A percentile compares a stretch with the other conserved stretches of the same genome.
Evolutionary conservation across 92 coral and sea anemone species (phyloP).

Genomic region (Epizoanthus fatuus): DNA sequence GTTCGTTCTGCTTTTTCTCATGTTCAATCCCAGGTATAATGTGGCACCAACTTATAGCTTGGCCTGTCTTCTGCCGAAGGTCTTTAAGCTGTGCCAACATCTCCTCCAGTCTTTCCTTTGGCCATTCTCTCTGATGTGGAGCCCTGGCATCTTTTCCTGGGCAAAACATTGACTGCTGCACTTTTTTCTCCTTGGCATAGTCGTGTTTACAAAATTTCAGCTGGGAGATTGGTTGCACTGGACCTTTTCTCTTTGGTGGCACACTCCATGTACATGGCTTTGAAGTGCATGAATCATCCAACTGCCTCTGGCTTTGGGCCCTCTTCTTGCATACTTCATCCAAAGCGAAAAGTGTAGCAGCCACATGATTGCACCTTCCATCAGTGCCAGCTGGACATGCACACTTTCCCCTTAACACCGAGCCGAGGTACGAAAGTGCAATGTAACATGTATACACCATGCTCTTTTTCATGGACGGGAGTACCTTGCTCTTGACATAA

Average conservation of each 20-base stretch:
- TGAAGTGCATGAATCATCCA: conserved; percentile 42
- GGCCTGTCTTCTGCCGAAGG: conserved; percentile 24
- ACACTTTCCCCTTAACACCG: too few species aligned
- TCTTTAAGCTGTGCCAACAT: conserved; percentile 23
- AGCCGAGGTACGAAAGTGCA: too few species aligned
- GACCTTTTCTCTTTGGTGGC: conserved; percentile 43
- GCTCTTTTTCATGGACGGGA: too few species aligned
- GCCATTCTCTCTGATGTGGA: conserved; percentile 7
- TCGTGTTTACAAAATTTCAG: conserved; percentile 31
- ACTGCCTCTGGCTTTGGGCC: neutral
- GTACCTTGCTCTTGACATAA: too few species aligned
- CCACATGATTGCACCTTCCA: too few species aligned
- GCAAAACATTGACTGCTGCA: conserved; percentile 11
- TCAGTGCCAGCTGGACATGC: too few species aligned
- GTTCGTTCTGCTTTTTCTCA: conserved; percentile 5
- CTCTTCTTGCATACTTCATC: conserved; percentile 22
- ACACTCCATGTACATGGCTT: conserved; percentile 53
- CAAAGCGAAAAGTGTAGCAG: conserved; percentile 14
- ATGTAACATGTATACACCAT: too few species aligned
- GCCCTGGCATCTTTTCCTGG: conserved; percentile 34
- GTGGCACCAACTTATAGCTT: conserved; percentile 26
- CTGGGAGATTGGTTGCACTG: conserved; percentile 24
- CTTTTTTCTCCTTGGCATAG: conserved; percentile 37
- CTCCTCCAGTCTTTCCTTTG: conserved; percentile 3
- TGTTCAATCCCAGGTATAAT: conserved; percentile 18